Evolutionary conservation across 2,797 vertebrate genomes (phyloP), one percentile per base, ranked within the genome.

Genomic region (Lerista edwardsae): DNA sequence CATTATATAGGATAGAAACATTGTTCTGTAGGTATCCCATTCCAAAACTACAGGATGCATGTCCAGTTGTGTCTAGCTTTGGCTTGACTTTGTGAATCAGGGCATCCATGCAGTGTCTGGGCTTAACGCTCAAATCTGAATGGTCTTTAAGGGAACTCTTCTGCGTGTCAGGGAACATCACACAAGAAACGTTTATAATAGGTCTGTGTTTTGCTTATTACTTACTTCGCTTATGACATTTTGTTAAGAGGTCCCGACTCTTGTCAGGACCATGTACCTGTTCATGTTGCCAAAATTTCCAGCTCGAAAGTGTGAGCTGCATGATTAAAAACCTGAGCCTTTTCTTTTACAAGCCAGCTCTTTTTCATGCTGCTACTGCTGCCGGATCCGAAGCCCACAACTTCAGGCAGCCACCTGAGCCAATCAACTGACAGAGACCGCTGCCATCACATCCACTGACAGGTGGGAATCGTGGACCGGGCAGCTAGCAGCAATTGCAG

Each of bases 111-210:
- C 2, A 1, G 84, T 86, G 88, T 80, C 8, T 59, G 80, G 67
- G 84, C 87, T 69, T n/a, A n/a, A n/a, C n/a, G 82, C 65, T 89
- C 88, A 64, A 80, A 92, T 87, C 79, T 88, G 75, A 89, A 84
- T 83, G 3, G 2, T 77, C 84, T 89, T 86, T 79, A 87, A 64
- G 84, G 88, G 84, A 65, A n/a, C 34, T 31, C 75, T 82, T 87
- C 81, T 10, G 25, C 67, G 69, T 5, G 47, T 51, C 47, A 51
- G 51, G 51, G 51, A 55, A 55, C 51, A 55, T 55, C 3, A 88
- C 72, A 88, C 84, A 83, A 89, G 86, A 87, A 93, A 91, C 90
- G 91, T 93, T 82, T 82, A 90, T 69, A 25, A 79, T 83, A 88
- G 89, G 83, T 86, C 90, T 86, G 89, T 88, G 83, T 91, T 84